Percentiles rank a stretch among this genome's conserved stretches.
phyloP scores from a whole-genome alignment of 2,888 invertebrate genomes.

The Prosapia bicincta region DNA sequence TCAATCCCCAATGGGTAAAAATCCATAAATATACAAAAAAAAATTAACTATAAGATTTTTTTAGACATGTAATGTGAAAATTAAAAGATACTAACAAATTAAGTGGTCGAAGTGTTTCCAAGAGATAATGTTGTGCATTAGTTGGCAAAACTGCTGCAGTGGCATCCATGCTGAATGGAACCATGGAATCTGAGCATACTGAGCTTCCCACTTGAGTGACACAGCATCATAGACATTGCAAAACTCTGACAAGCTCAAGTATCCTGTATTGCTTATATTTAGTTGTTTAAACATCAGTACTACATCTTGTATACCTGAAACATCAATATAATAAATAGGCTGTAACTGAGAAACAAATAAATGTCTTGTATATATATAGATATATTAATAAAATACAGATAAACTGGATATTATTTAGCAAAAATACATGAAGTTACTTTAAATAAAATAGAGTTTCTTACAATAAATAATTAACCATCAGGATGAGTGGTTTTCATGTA shows the following conservation, averaged over 20 bases:
- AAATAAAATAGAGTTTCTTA: too few species aligned
- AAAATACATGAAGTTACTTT: too few species aligned
- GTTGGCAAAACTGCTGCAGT: constrained; percentile 58
- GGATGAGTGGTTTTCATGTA: too few species aligned
- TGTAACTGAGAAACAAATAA: too few species aligned
- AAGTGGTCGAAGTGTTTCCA: constrained; percentile 72
- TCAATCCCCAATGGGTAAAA: too few species aligned
- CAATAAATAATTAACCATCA: too few species aligned
- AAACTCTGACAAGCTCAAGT: constrained; percentile 69
- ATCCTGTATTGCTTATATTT: constrained; percentile 64
- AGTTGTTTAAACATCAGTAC: constrained; percentile 78
- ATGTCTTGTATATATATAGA: too few species aligned
- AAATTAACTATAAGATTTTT: constrained; percentile 22
- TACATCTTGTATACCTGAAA: constrained; percentile 64
- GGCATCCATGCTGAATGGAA: constrained; percentile 60
- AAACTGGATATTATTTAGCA: too few species aligned
- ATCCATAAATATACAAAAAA: background rate
- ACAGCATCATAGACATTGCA: constrained; percentile 66
- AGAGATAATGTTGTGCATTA: constrained; percentile 58
- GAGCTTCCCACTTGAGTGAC: constrained; percentile 69
- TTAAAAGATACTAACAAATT: constrained; percentile 56
- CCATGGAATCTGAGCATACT: constrained; percentile 68
- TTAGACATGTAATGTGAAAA: background rate
- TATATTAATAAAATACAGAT: too few species aligned
- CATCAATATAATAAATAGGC: constrained; percentile 20